phyloP scores from a whole-genome alignment of 2,113 vertebrate genomes.

The Laticauda colubrina region DNA sequence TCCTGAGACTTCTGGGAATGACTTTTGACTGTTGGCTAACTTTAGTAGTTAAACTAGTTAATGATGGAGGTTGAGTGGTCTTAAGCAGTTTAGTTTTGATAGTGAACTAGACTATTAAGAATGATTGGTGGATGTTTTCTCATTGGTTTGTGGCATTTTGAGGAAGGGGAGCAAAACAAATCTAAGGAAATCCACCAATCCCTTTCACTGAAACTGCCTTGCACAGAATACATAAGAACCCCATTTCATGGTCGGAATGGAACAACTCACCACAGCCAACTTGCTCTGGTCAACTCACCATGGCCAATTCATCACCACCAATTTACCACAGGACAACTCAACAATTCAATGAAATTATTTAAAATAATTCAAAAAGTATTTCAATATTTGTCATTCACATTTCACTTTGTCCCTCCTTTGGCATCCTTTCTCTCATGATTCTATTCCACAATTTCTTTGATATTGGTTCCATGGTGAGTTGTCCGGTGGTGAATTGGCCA shows the following conservation, averaged over 20 bases:
- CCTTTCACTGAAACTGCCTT: background rate
- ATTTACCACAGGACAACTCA: background rate
- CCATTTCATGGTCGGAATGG: background rate
- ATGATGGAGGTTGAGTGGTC: background rate
- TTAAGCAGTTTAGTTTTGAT: background rate
- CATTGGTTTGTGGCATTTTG: background rate
- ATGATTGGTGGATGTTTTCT: background rate
- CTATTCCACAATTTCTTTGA: background rate
- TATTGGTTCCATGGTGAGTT: background rate
- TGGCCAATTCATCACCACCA: background rate
- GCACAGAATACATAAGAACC: background rate
- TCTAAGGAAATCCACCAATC: background rate
- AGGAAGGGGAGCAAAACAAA: background rate
- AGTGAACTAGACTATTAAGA: background rate
- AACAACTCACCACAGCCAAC: background rate
- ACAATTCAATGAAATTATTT: background rate
- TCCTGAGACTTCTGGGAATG: background rate
- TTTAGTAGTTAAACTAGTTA: background rate
- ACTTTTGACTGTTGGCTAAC: background rate
- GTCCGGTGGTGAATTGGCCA: background rate
- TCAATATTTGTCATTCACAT: background rate
- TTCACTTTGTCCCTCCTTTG: background rate
- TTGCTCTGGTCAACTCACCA: background rate
- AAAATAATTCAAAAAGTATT: background rate
- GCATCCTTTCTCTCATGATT: background rate